phyloP scores from a whole-genome alignment of 2,113 vertebrate genomes.

The Etheostoma cragini region DNA sequence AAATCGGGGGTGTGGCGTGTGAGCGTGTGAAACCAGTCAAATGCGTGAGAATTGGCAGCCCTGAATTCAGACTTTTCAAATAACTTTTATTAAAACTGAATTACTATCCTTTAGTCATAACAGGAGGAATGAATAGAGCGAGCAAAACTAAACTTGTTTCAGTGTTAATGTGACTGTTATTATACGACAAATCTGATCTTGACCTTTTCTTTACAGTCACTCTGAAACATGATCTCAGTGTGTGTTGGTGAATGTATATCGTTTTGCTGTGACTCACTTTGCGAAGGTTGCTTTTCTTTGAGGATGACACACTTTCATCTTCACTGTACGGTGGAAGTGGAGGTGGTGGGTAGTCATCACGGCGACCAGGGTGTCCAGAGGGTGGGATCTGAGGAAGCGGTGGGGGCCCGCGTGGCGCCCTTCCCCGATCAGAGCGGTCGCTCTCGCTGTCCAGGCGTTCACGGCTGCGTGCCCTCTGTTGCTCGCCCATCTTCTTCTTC shows the following conservation, averaged over 20 bases:
- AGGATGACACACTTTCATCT: slow-evolving; percentile 85
- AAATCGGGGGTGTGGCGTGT: no score
- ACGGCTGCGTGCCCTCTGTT: slow-evolving; percentile 79
- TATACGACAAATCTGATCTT: no score
- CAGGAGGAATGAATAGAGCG: background rate
- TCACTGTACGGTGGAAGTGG: slow-evolving; percentile 86
- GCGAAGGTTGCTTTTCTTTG: slow-evolving; percentile 86
- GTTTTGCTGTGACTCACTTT: slow-evolving; percentile 78
- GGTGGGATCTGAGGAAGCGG: slow-evolving; percentile 78
- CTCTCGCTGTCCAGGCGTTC: slow-evolving; percentile 85
- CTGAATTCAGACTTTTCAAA: no score
- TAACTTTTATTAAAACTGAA: background rate
- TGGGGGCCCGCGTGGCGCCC: slow-evolving; percentile 73
- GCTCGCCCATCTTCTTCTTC: slow-evolving; percentile 85
- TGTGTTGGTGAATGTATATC: background rate
- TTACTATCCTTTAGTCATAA: background rate
- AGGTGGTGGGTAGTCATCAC: slow-evolving; percentile 71
- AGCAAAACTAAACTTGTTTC: background rate
- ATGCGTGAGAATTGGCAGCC: no score
- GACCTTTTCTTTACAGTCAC: background rate
- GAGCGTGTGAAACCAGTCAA: no score
- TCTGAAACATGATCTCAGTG: background rate
- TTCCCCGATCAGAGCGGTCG: slow-evolving; percentile 73
- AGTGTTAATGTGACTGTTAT: no score
- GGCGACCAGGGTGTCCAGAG: slow-evolving; percentile 71